These are phyloP conservation scores for Alloscopus bannaensis DNA, from an alignment of 2,888 invertebrate genomes.

Conservation along the genomic window DNA sequence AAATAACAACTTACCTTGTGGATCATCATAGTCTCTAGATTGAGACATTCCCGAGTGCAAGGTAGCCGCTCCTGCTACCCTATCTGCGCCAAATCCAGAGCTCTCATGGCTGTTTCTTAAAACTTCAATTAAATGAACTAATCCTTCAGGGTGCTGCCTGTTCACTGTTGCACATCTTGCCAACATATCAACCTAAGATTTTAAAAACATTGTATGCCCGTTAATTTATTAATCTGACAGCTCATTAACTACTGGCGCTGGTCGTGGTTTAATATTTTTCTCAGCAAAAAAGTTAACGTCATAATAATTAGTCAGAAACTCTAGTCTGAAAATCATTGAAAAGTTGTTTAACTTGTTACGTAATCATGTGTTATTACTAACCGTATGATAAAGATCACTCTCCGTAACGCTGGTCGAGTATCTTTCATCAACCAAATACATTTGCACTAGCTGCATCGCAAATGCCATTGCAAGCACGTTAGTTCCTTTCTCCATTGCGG, in stretches of 20 bases:
- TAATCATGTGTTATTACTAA: slow-evolving; percentile 88
- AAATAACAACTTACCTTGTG: slow-evolving; percentile 65
- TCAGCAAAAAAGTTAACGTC: slow-evolving; percentile 52
- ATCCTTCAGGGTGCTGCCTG: slow-evolving; percentile 72
- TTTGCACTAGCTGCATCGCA: slow-evolving; percentile 92
- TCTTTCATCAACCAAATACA: slow-evolving; percentile 90
- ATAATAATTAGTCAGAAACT: slow-evolving; percentile 64
- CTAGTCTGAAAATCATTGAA: slow-evolving; percentile 63
- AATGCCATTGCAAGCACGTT: slow-evolving; percentile 89
- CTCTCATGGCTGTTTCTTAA: slow-evolving; percentile 76
- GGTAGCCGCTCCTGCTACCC: slow-evolving; percentile 86
- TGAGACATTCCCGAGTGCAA: slow-evolving; percentile 95
- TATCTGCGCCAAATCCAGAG: slow-evolving; percentile 81
- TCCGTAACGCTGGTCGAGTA: slow-evolving; percentile 84
- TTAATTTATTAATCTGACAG: too few species aligned
- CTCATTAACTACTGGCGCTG: too few species aligned
- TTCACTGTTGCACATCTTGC: slow-evolving; percentile 71
- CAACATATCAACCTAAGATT: slow-evolving; percentile 70
- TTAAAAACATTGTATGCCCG: not conserved
- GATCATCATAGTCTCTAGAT: slow-evolving; percentile 77
- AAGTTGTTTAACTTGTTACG: too few species aligned
- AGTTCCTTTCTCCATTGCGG: slow-evolving; percentile 79
- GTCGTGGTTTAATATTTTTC: slow-evolving; percentile 9
- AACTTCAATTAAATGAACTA: slow-evolving; percentile 71
- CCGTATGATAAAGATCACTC: slow-evolving; percentile 89